Evolutionary conservation across 2,113 vertebrate species (phyloP).

Genomic region (Ammospiza nelsoni): DNA sequence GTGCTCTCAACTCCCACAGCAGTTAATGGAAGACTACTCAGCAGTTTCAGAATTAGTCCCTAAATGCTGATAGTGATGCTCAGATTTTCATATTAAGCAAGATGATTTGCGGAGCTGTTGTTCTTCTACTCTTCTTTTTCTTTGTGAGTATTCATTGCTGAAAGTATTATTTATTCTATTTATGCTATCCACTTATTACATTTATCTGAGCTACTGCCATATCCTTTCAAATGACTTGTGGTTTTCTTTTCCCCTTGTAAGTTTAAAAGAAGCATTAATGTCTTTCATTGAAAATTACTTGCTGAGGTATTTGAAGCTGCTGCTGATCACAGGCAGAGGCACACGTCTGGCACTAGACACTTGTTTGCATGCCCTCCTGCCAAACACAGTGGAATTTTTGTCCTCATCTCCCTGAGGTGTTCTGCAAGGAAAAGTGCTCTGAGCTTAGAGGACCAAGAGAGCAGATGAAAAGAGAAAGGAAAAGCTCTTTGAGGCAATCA

Average conservation of each 20-base stretch:
- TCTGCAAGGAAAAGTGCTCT: background rate
- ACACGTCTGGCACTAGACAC: background rate
- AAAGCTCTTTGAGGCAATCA: background rate
- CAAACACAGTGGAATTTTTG: background rate
- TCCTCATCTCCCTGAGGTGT: background rate
- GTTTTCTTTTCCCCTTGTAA: background rate
- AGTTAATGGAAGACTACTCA: slow-evolving; percentile 26
- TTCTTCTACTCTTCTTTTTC: background rate
- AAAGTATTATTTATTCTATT: background rate
- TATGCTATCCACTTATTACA: background rate
- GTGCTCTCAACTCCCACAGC: slow-evolving; percentile 28
- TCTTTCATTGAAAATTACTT: background rate
- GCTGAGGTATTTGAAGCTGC: background rate
- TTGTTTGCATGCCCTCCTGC: background rate
- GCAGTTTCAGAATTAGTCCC: slow-evolving; percentile 33
- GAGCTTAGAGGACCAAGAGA: background rate
- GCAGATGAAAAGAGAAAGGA: background rate
- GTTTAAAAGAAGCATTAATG: background rate
- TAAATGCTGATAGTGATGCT: background rate
- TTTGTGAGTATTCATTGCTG: background rate
- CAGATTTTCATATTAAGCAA: background rate
- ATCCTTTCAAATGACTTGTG: background rate
- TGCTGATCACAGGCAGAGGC: background rate
- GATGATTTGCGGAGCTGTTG: background rate
- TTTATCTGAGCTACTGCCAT: background rate